phyloP scores from a whole-genome alignment of 1,140 invertebrate species.

The Camponotus floridanus region DNA sequence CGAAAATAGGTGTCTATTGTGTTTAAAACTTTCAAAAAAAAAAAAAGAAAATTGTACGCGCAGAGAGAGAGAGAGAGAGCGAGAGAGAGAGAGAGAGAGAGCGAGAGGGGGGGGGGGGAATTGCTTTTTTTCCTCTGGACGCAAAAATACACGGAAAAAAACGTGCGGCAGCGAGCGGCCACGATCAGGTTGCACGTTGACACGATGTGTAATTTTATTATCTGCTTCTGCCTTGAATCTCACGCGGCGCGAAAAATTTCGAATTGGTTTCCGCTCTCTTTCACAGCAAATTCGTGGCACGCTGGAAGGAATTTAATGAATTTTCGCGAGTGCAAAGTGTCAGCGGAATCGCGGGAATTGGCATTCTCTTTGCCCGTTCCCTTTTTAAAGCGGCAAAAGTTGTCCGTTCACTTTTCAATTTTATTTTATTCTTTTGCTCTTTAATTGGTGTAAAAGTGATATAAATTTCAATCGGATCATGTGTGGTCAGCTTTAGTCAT shows the following conservation, averaged over 20 bases:
- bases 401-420: not conserved
- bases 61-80: no score
- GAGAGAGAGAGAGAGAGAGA: no score
- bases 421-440: not conserved
- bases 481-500: not conserved
- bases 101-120: no score
- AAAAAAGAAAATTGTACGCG: slow-evolving; percentile 26
- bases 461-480: no score
- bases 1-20: slow-evolving; percentile 51
- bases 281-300: slow-evolving; percentile 24
- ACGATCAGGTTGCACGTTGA: slow-evolving; percentile 53
- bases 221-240: slow-evolving; percentile 50
- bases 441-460: not conserved
- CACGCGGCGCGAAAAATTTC: slow-evolving; percentile 46
- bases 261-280: slow-evolving; percentile 49
- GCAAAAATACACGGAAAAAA: slow-evolving; percentile 56
- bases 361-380: not conserved
- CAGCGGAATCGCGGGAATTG: slow-evolving; percentile 25
- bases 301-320: slow-evolving; percentile 49
- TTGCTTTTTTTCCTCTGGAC: slow-evolving; percentile 21
- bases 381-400: not conserved
- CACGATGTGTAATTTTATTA: slow-evolving; percentile 61
- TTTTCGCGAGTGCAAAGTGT: slow-evolving; percentile 26
- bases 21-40: slow-evolving; percentile 46
- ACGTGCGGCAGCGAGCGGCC: slow-evolving; percentile 12